phyloP scores from a whole-genome alignment of 2,113 vertebrate genomes.

The Cygnus buccinator region DNA sequence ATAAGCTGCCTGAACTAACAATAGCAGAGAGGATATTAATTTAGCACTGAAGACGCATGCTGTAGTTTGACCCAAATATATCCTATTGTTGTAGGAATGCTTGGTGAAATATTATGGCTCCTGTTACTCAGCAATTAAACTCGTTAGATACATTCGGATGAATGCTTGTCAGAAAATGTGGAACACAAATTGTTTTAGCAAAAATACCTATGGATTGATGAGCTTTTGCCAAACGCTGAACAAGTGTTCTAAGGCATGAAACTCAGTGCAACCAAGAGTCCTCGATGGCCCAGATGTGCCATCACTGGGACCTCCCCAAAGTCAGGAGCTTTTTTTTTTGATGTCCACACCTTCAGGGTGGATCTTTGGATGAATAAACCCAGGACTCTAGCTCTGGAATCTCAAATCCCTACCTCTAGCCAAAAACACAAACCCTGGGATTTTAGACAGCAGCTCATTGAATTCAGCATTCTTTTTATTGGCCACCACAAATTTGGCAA shows the following conservation, averaged over 20 bases:
- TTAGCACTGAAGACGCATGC: neutral
- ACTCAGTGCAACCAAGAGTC: neutral
- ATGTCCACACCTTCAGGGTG: neutral
- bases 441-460: neutral
- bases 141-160: neutral
- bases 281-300: neutral
- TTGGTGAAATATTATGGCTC: neutral
- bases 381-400: neutral
- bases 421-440: neutral
- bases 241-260: neutral
- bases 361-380: neutral
- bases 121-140: neutral
- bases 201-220: neutral
- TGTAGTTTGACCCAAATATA: slow-evolving; percentile 33
- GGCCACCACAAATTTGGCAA: neutral
- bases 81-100: neutral
- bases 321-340: neutral
- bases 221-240: neutral
- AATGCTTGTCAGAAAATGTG: neutral
- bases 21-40: slow-evolving; percentile 42
- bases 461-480: neutral
- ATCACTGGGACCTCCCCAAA: neutral
- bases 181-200: slow-evolving; percentile 7
- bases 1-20: slow-evolving; percentile 5
- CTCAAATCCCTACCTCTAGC: neutral